Conservation (phyloP, 2,888 invertebrate species). For the Drosophila greeni region DNA sequence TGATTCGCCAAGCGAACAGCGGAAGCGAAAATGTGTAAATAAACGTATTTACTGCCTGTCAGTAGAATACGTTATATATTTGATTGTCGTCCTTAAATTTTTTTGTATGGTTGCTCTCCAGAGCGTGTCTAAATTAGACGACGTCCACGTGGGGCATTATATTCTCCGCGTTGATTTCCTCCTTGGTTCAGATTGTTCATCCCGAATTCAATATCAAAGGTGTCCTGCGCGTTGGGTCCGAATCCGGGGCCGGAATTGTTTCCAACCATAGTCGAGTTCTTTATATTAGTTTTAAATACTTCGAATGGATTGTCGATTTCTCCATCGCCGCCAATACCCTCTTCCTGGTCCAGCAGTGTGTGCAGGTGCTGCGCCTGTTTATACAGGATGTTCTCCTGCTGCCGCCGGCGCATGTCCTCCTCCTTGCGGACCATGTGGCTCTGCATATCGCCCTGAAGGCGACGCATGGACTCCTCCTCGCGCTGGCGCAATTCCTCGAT, state of each 20-base stretch:
- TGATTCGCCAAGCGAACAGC: too few species aligned
- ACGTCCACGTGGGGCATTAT: constrained; percentile 75
- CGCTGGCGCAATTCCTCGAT: constrained; percentile 88
- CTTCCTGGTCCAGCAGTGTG: constrained; percentile 85
- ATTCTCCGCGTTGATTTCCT: constrained; percentile 74
- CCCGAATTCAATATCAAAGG: constrained; percentile 78
- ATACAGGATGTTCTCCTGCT: constrained; percentile 92
- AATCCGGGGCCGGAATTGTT: constrained; percentile 47
- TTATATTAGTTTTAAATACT: constrained; percentile 74
- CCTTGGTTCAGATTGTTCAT: constrained; percentile 78
- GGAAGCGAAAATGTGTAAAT: too few species aligned
- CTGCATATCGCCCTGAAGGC: constrained; percentile 88
- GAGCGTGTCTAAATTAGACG: constrained; percentile 76
- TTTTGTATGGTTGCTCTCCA: constrained; percentile 5
- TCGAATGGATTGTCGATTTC: constrained; percentile 73
- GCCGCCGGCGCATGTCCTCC: constrained; percentile 90
- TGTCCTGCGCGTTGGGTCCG: constrained; percentile 64
- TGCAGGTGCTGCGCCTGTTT: constrained; percentile 86
- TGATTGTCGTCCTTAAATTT: constrained; percentile 16
- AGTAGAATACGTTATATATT: constrained; percentile 10
- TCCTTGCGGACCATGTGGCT: constrained; percentile 88
- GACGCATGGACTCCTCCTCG: constrained; percentile 83
- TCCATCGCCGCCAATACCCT: constrained; percentile 74
- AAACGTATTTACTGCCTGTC: constrained; percentile 8
- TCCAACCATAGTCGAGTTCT: constrained; percentile 54